phyloP scores from a whole-genome alignment of 2,797 vertebrate species.

The Antrozous pallidus region DNA sequence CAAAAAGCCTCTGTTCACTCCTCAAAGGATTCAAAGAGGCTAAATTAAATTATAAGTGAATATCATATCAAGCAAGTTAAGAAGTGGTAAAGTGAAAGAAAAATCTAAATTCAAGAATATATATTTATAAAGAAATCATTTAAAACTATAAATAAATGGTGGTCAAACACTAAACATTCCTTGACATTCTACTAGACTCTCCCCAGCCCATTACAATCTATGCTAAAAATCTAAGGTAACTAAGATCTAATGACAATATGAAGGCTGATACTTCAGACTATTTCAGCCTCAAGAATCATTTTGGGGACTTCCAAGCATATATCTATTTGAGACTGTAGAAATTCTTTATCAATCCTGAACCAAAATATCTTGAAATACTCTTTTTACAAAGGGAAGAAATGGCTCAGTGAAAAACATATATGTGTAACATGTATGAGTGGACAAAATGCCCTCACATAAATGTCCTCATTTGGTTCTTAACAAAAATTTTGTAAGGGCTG shows the following conservation, averaged over 20 bases:
- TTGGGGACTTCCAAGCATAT: background rate
- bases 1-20: background rate
- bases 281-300: background rate
- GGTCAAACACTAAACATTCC: background rate
- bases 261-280: background rate
- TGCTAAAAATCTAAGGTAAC: background rate
- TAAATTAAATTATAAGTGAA: constrained; percentile 5
- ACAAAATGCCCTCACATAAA: background rate
- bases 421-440: background rate
- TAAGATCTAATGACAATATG: background rate
- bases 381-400: background rate
- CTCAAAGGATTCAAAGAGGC: background rate
- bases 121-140: background rate
- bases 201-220: background rate
- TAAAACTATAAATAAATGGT: background rate
- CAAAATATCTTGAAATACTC: background rate
- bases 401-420: background rate
- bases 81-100: background rate
- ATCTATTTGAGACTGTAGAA: background rate
- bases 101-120: background rate
- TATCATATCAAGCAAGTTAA: background rate
- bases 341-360: background rate
- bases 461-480: background rate
- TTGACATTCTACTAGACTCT: background rate
- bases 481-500: background rate